phyloP scores from a whole-genome alignment of 1,140 invertebrate species.

The Cherax destructor region DNA sequence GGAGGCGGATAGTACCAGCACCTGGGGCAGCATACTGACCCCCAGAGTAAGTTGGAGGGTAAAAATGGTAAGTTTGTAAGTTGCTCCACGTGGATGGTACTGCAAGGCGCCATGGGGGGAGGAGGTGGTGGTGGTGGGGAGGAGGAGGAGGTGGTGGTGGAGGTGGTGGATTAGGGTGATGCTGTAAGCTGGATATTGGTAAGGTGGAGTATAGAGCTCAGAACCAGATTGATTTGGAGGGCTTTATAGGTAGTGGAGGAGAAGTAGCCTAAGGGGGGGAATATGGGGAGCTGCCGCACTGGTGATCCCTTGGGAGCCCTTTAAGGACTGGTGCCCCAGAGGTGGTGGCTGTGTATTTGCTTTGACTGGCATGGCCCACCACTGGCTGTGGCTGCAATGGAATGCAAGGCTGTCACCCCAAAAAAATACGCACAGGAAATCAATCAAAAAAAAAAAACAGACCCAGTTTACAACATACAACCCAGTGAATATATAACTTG shows the following conservation, averaged over 20 bases:
- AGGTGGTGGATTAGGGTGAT: conserved; percentile 52
- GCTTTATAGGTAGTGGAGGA: conserved; percentile 64
- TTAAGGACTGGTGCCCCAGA: conserved; percentile 57
- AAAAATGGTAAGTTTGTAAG: conserved; percentile 69
- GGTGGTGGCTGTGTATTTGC: conserved; percentile 65
- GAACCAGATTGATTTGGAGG: conserved; percentile 54
- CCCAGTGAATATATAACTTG: background rate
- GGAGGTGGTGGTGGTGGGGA: conserved; percentile 23
- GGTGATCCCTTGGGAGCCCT: conserved; percentile 67
- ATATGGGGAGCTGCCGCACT: conserved; percentile 68
- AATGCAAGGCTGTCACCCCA: conserved; percentile 65
- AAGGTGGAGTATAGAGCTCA: conserved; percentile 65
- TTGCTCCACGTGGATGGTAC: conserved; percentile 63
- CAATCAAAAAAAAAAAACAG: background rate
- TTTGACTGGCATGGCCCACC: conserved; percentile 70
- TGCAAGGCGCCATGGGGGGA: conserved; percentile 57
- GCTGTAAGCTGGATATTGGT: conserved; percentile 63
- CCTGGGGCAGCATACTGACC: conserved; percentile 67
- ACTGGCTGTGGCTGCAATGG: conserved; percentile 71
- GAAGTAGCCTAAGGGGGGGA: conserved; percentile 68
- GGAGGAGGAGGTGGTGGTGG: conserved; percentile 34
- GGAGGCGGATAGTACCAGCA: conserved; percentile 66
- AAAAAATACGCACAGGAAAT: conserved; percentile 25
- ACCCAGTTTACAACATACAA: conserved; percentile 5
- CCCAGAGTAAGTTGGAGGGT: conserved; percentile 61